Evolutionary conservation across 2,797 vertebrate genomes (phyloP), one percentile per base, ranked within the genome.

Genomic region (Anolis apletophallus): DNA sequence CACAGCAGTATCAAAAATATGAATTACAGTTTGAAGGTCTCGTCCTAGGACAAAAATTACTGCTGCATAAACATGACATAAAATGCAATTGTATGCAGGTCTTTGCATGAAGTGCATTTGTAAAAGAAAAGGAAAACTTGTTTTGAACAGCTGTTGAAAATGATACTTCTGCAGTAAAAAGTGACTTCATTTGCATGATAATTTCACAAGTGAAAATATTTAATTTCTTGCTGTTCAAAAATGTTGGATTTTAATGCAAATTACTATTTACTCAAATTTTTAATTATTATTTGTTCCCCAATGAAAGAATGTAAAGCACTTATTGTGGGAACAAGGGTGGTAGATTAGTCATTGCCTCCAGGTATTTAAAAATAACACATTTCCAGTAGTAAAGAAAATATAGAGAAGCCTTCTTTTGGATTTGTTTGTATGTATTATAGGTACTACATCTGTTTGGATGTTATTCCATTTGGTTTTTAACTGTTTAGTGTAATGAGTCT

Each of bases 81-180:
- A 94, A 93, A 77, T 81, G 64, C 85, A 88, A 1, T 88, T 57
- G 17, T 90, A 81, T 78, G 75, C 77, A 89, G 59, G 71, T 91
- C 93, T 64, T 92, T 92, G 12, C 7, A 46, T 46, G 79, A 89
- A 88, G 76, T 80, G 78, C 32, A 69, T 79, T 85, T 88, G 78
- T 87, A 87, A 86, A 87, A 85, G 13, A 46, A 83, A 86, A 91
- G 89, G 13, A 75, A 61, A 68, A 88, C 46, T 76, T 91, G 5
- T 2, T 84, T 90, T 88, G 12, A 94, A 87, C 91, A 95, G 91
- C 91, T 95, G 91, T 92, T 94, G 93, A 17, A 89, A 94, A 84
- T 93, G 29, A 1, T 89, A 93, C 92, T 84, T 36, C 67, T 92
- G 34, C 54, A 0, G 12, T 90, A 81, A 85, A 91, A 95, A 86